These are phyloP conservation scores for Trichomalopsis sarcophagae DNA, from an alignment of 1,140 invertebrate species.

Conservation along the genomic window DNA sequence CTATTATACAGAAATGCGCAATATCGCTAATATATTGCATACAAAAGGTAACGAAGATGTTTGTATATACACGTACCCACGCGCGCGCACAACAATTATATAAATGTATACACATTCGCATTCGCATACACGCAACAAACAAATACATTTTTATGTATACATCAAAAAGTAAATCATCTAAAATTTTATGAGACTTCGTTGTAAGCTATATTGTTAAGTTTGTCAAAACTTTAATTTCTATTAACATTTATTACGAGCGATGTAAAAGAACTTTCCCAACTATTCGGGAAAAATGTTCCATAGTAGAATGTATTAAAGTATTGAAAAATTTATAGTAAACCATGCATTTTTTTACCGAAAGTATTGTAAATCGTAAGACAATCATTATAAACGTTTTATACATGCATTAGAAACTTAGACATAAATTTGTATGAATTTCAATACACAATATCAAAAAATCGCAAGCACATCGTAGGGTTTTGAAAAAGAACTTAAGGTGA, in stretches of 20 bases:
- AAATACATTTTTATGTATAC: constrained; percentile 7
- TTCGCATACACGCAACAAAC: constrained; percentile 3
- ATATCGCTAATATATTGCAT: constrained; percentile 34
- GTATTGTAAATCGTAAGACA: constrained; percentile 13
- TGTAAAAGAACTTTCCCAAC: neutral
- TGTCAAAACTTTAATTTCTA: constrained; percentile 41
- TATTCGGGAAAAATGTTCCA: constrained; percentile 21
- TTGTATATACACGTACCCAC: constrained; percentile 41
- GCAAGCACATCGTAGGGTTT: neutral
- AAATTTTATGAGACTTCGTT: constrained; percentile 3
- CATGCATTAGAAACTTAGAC: constrained; percentile 1
- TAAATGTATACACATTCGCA: neutral
- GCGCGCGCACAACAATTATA: neutral
- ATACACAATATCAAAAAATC: neutral
- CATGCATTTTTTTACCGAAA: constrained; percentile 13
- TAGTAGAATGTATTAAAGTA: constrained; percentile 7
- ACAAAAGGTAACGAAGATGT: constrained; percentile 6
- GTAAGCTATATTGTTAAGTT: constrained; percentile 44
- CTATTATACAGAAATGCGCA: neutral
- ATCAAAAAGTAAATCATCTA: constrained; percentile 1
- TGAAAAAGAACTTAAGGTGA: neutral
- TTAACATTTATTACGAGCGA: neutral
- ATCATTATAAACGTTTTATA: neutral
- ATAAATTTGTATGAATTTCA: neutral
- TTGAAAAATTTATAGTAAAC: constrained; percentile 6